phyloP scores from a whole-genome alignment of 2,888 invertebrate species.

The Dolichopus griseipennis region DNA sequence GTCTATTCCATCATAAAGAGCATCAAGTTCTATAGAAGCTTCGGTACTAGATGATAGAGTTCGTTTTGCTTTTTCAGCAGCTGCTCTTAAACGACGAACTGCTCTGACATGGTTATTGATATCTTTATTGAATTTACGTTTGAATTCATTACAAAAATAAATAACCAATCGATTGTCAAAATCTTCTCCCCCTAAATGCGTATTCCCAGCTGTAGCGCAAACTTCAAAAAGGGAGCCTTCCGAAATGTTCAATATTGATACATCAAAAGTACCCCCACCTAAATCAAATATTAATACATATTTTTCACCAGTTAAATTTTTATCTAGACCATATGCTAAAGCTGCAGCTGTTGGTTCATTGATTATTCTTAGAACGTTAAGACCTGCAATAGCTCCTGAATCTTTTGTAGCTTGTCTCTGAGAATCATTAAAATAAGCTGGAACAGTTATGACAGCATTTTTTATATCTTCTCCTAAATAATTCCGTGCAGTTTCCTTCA shows the following conservation, averaged over 20 bases:
- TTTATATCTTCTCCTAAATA: slow-evolving; percentile 72
- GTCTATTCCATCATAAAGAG: slow-evolving; percentile 60
- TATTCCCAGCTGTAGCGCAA: slow-evolving; percentile 84
- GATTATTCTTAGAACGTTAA: slow-evolving; percentile 79
- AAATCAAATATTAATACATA: slow-evolving; percentile 70
- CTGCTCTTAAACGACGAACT: slow-evolving; percentile 57
- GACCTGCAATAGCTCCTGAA: slow-evolving; percentile 59
- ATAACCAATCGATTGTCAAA: slow-evolving; percentile 78
- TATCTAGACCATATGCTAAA: slow-evolving; percentile 79
- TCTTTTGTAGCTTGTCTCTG: slow-evolving; percentile 55
- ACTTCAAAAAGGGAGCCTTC: slow-evolving; percentile 79
- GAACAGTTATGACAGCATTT: slow-evolving; percentile 78
- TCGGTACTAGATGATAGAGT: slow-evolving; percentile 65
- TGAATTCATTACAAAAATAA: slow-evolving; percentile 75
- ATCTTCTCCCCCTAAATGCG: slow-evolving; percentile 83
- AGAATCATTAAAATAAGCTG: slow-evolving; percentile 79
- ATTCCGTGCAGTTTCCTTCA: slow-evolving; percentile 81
- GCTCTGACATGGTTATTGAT: slow-evolving; percentile 51
- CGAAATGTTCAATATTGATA: slow-evolving; percentile 84
- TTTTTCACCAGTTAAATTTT: slow-evolving; percentile 65
- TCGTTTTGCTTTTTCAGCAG: slow-evolving; percentile 64
- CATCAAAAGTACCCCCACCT: slow-evolving; percentile 89
- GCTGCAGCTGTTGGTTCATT: slow-evolving; percentile 84
- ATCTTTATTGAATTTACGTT: slow-evolving; percentile 58
- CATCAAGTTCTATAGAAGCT: slow-evolving; percentile 62